A percentile compares a stretch with the other conserved stretches of the same genome.
phyloP scores from a whole-genome alignment of 2,888 invertebrate genomes.

The Tromatobia lineatoria region DNA sequence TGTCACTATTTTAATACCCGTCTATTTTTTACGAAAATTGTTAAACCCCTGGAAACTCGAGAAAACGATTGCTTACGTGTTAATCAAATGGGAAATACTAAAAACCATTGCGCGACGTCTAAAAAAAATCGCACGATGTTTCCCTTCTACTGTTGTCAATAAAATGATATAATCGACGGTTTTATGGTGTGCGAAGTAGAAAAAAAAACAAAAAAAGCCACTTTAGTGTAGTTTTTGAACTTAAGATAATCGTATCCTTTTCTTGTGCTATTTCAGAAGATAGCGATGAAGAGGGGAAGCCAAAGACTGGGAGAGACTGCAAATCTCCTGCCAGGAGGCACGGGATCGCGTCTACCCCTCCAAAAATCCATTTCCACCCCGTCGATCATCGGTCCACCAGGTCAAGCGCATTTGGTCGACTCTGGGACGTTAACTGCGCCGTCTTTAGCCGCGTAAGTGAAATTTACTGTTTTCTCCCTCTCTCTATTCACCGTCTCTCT shows the following conservation, averaged over 20 bases:
- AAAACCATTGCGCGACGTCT: too few relatives aligned
- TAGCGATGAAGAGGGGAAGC: conserved; percentile 87
- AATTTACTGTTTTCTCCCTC: background rate
- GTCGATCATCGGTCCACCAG: conserved; percentile 92
- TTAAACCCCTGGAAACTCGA: too few relatives aligned
- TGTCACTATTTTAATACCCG: too few relatives aligned
- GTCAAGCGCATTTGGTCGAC: conserved; percentile 87
- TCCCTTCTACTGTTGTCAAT: too few relatives aligned
- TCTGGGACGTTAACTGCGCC: conserved; percentile 85
- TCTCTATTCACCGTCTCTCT: conserved; percentile 23
- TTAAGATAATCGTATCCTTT: background rate
- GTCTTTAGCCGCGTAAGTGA: conserved; percentile 88
- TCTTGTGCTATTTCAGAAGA: conserved; percentile 86
- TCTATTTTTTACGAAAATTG: too few relatives aligned
- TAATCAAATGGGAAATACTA: too few relatives aligned
- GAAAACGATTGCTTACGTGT: too few relatives aligned
- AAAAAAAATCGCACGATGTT: too few relatives aligned
- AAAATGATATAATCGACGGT: too few relatives aligned
- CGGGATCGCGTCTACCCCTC: conserved; percentile 90
- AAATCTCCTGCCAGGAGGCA: conserved; percentile 85
- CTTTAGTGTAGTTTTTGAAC: too few relatives aligned
- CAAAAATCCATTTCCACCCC: conserved; percentile 97
- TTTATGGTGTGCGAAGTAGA: too few relatives aligned
- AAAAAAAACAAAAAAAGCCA: too few relatives aligned
- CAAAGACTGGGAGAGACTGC: conserved; percentile 85